Base-by-base conservation (phyloP, 2,888 invertebrate species). In the Chrysina gloriosa region DNA sequence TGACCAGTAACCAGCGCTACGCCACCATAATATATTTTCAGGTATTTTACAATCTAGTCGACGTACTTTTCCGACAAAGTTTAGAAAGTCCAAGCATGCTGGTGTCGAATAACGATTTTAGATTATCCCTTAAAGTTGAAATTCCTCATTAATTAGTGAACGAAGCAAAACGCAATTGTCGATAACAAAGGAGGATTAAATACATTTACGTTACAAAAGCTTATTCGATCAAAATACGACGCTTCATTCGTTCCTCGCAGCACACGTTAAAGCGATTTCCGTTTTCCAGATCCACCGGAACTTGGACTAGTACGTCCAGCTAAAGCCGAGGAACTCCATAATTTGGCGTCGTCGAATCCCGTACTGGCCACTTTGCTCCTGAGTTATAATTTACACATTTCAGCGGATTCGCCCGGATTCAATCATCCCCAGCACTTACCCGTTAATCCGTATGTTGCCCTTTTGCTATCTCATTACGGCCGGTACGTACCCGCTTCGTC, bases 401-500 rank as follows among this genome's bases (percentile, higher is more conserved):
- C 72, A 31, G 71, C 77, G 14, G 74, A 76, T 70, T 71, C 75
- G 71, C 76, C 78, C 54, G 80, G 85, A 63, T 85, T 84, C 76
- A 89, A 89, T 77, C 87, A 84, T 77, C 82, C 83, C 50, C 84
- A 88, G 76, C 86, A 89, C 82, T 82, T 85, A 54, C 85, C 88
- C 1, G 79, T 86, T 34, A 87, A 89, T 82, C 89, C 89, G 61
- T 79, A 88, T 76, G 78, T 89, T 27, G 86, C 88, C 42, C 85
- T 89, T 56, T 82, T 89, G 68, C 82, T 90, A 50, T 89, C 89
- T 23, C 88, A 89, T 77, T 90, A 89, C 77, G 90, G 89, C 2
- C 84, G 84, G 74, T 89, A 90, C 76, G 74, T 89, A 52, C 86
- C 84, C 1, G 27, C 45, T 11, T 34, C 50, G 50, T 16, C 42